Conservation (phyloP, 2,113 vertebrate genomes). For the Myocastor coypus region DNA sequence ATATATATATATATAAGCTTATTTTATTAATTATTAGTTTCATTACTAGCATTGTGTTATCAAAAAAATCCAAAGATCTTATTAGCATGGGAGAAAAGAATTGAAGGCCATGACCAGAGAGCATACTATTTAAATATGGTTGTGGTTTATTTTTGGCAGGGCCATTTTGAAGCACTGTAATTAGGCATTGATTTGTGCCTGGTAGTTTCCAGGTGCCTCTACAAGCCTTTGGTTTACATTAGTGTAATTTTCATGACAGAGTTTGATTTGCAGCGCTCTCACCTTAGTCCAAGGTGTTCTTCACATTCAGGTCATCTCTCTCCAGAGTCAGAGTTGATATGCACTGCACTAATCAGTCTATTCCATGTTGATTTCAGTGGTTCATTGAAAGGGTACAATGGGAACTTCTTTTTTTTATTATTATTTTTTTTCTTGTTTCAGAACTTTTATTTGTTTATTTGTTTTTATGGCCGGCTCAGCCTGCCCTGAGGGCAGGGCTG, state of each 20-base stretch:
- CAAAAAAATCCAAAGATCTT: not conserved
- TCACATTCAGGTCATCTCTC: slow-evolving; percentile 19
- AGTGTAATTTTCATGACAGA: not conserved
- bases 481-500: no score
- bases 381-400: not conserved
- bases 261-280: not conserved
- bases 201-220: not conserved
- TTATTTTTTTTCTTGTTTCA: no score
- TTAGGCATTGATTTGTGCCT: not conserved
- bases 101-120: not conserved
- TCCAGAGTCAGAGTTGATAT: slow-evolving; percentile 4
- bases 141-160: not conserved
- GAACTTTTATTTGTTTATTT: no score
- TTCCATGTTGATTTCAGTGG: not conserved
- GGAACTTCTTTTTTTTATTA: not conserved
- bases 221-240: not conserved
- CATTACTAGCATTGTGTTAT: not conserved
- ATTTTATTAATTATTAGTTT: no score
- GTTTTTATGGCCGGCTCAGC: no score
- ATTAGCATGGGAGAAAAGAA: not conserved
- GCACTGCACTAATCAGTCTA: not conserved
- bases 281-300: not conserved
- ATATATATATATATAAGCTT: not conserved
- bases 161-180: not conserved
- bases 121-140: not conserved